Conservation (phyloP, 2,888 invertebrate species). For the Sesia bembeciformis region DNA sequence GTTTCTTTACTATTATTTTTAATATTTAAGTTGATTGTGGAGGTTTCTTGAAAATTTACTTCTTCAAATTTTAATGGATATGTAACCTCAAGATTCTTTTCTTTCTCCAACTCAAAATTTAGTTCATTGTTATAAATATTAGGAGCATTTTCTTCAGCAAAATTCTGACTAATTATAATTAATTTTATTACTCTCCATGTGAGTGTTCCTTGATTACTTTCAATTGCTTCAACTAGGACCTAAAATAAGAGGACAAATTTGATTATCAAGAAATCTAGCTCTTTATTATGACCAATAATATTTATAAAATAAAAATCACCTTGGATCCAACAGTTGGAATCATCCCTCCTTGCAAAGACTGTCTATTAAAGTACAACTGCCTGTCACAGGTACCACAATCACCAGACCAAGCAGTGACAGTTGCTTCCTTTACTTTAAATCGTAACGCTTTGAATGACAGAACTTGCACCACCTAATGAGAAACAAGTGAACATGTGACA, state of each 20-base stretch:
- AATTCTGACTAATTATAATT: conserved; percentile 30
- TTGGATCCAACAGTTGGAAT: conserved; percentile 75
- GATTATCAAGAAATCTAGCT: neutral
- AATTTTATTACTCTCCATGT: conserved; percentile 76
- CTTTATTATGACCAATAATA: too few relatives aligned
- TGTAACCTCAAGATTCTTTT: conserved; percentile 69
- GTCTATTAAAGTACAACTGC: conserved; percentile 74
- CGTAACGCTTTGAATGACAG: conserved; percentile 76
- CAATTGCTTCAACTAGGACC: conserved; percentile 79
- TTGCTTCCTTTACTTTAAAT: conserved; percentile 66
- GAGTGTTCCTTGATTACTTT: conserved; percentile 77
- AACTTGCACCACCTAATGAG: conserved; percentile 76
- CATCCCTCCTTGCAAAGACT: conserved; percentile 66
- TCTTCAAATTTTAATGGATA: conserved; percentile 63
- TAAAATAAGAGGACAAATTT: conserved; percentile 20
- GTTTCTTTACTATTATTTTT: conserved; percentile 56
- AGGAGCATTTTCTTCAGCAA: conserved; percentile 18
- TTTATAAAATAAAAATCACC: conserved; percentile 27
- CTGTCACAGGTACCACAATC: conserved; percentile 73
- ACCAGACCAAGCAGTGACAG: conserved; percentile 54
- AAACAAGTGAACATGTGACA: neutral
- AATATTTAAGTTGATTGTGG: conserved; percentile 29
- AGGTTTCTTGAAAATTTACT: conserved; percentile 39
- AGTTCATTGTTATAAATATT: conserved; percentile 21
- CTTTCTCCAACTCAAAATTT: conserved; percentile 44